A percentile compares a stretch with the other conserved stretches of the same genome.
Conservation (phyloP, 2,113 vertebrate species). For the Apus apus region DNA sequence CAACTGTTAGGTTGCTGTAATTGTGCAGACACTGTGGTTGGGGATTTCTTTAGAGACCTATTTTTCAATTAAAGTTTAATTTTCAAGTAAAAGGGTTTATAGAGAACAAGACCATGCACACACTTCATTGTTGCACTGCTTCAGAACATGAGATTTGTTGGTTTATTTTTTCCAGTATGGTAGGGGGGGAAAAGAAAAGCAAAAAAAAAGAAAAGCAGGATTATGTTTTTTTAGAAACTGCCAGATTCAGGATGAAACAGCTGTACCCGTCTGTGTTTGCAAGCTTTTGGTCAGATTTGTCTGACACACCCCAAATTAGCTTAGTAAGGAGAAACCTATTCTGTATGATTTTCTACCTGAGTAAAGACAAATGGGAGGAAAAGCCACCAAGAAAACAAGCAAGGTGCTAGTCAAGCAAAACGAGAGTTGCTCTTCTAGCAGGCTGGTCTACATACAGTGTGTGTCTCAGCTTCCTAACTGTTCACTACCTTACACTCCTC, state of each 20-base stretch:
- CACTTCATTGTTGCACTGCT: neutral
- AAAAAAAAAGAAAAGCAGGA: neutral
- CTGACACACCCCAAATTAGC: neutral
- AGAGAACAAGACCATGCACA: neutral
- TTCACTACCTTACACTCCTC: neutral
- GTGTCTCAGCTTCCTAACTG: neutral
- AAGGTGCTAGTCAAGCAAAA: neutral
- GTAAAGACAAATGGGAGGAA: neutral
- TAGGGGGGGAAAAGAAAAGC: neutral
- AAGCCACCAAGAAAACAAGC: neutral
- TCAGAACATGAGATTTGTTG: neutral
- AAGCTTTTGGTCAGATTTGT: neutral
- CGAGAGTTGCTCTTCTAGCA: neutral
- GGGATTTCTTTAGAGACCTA: slow-evolving; percentile 24
- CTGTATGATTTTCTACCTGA: neutral
- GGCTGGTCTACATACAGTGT: rapidly evolving
- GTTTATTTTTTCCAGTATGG: neutral
- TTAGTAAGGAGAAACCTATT: neutral
- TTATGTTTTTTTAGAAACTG: neutral
- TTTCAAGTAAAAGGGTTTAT: slow-evolving; percentile 44
- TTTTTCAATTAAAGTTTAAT: slow-evolving; percentile 57
- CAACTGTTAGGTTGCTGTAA: neutral
- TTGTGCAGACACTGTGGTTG: neutral
- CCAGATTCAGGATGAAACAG: neutral
- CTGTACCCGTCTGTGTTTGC: rapidly evolving